phyloP scores from a whole-genome alignment of 2,113 vertebrate genomes.

The Barnardius zonarius region DNA sequence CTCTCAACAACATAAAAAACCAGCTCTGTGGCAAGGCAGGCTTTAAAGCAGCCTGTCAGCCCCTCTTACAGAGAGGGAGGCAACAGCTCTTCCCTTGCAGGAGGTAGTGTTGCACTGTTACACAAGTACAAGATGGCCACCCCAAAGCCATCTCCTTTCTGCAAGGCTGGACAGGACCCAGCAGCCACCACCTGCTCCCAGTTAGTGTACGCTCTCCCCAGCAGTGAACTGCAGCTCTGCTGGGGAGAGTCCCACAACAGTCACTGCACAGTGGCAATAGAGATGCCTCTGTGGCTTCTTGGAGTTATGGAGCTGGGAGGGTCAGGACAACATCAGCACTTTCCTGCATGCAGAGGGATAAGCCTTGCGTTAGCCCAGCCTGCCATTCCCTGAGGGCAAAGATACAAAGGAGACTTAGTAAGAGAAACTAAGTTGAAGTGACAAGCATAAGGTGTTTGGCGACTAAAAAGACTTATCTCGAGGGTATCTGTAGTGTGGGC shows the following conservation, averaged over 20 bases:
- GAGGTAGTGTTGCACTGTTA: neutral
- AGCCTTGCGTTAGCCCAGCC: neutral
- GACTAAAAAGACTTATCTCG: neutral
- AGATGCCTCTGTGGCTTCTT: neutral
- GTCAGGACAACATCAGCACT: neutral
- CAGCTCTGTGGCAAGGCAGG: neutral
- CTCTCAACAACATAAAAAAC: neutral
- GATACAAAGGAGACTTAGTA: neutral
- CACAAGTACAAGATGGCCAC: conserved; percentile 25
- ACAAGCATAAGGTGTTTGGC: neutral
- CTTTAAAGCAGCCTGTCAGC: neutral
- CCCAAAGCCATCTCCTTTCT: neutral
- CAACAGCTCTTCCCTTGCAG: neutral
- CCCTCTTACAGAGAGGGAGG: neutral
- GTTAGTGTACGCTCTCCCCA: rapidly evolving
- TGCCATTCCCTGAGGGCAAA: neutral
- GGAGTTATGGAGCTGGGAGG: neutral
- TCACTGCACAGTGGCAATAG: neutral
- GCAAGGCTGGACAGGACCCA: neutral
- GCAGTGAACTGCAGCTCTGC: rapidly evolving
- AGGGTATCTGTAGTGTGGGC: neutral
- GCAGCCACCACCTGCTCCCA: neutral
- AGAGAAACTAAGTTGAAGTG: neutral
- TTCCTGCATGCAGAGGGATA: neutral
- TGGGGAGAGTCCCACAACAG: neutral